Conservation (phyloP, 1,140 invertebrate genomes). For the Tigriopus japonicus region DNA sequence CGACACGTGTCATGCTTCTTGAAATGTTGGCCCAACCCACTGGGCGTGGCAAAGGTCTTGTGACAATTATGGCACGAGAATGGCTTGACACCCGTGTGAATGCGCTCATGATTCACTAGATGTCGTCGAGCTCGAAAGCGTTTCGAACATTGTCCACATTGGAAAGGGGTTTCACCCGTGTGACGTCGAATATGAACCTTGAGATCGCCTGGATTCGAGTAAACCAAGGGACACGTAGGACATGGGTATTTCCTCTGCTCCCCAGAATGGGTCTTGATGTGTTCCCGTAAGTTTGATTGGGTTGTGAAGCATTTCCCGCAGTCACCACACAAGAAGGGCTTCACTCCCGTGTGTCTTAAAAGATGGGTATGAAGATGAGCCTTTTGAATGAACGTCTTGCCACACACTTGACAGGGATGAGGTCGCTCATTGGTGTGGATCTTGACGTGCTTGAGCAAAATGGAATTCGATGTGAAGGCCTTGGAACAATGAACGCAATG, state of each 20-base stretch:
- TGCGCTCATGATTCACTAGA: conserved; percentile 63
- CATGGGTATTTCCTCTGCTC: background rate
- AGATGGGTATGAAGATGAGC: conserved; percentile 25
- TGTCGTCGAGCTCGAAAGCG: conserved; percentile 70
- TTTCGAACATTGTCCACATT: conserved; percentile 63
- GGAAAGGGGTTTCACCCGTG: conserved; percentile 17
- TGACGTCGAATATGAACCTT: conserved; percentile 16
- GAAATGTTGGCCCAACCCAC: background rate
- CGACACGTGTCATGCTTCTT: background rate
- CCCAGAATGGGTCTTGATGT: conserved; percentile 2
- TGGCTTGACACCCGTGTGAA: conserved; percentile 66
- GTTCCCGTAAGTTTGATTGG: conserved; percentile 6
- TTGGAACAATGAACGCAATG: conserved; percentile 13
- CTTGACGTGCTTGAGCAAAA: conserved; percentile 21
- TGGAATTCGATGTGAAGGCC: conserved; percentile 20
- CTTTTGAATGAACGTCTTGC: conserved; percentile 42
- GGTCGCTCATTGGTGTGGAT: conserved; percentile 41
- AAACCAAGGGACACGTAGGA: conserved; percentile 26
- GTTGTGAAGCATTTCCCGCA: conserved; percentile 16
- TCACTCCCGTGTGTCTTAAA: conserved; percentile 18
- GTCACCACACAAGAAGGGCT: conserved; percentile 18
- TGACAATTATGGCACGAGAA: conserved; percentile 70
- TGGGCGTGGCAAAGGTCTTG: conserved; percentile 42
- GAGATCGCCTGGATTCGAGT: conserved; percentile 18
- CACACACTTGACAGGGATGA: conserved; percentile 38